Percentiles rank a stretch among this genome's conserved stretches.
These are phyloP conservation scores for Endomychus coccineus DNA, from an alignment of 2,888 invertebrate genomes.

Conservation along the genomic window DNA sequence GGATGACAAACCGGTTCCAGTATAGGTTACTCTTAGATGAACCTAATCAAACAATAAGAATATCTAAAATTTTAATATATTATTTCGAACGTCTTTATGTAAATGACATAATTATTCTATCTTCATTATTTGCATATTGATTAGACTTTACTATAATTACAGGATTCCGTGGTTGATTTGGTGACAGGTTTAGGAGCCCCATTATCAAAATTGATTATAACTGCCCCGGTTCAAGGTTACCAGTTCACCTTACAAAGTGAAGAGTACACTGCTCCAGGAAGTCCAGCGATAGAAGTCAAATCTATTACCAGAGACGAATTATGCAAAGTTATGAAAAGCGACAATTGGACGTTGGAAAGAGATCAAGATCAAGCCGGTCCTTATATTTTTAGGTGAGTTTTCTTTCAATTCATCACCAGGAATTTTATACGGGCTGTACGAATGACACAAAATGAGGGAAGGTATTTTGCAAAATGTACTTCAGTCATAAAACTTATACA, in stretches of 20 bases:
- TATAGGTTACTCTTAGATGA: too few species aligned
- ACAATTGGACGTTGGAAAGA: constrained; percentile 65
- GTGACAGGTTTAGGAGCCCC: constrained; percentile 65
- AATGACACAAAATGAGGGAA: too few species aligned
- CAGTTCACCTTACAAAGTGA: constrained; percentile 59
- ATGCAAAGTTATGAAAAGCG: constrained; percentile 53
- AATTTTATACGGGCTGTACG: too few species aligned
- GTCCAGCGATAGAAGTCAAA: constrained; percentile 52
- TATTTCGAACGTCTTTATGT: too few species aligned
- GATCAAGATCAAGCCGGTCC: constrained; percentile 73
- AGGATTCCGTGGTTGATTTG: constrained; percentile 71
- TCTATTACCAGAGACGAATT: constrained; percentile 57
- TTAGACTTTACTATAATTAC: constrained; percentile 13
- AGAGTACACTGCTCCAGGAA: constrained; percentile 61
- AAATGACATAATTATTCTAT: background rate
- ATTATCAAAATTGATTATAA: constrained; percentile 60
- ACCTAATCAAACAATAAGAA: too few species aligned
- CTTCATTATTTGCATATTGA: constrained; percentile 1
- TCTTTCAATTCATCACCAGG: too few species aligned
- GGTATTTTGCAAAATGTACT: too few species aligned
- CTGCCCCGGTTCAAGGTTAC: constrained; percentile 62
- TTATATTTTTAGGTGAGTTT: constrained; percentile 59
- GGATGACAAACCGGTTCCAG: too few species aligned
- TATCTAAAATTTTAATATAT: too few species aligned
- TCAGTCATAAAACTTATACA: too few species aligned